Evolutionary conservation across 1,140 invertebrate genomes (phyloP), one percentile per base, ranked within the genome.

Genomic region (Aphelenchoides avenae): DNA sequence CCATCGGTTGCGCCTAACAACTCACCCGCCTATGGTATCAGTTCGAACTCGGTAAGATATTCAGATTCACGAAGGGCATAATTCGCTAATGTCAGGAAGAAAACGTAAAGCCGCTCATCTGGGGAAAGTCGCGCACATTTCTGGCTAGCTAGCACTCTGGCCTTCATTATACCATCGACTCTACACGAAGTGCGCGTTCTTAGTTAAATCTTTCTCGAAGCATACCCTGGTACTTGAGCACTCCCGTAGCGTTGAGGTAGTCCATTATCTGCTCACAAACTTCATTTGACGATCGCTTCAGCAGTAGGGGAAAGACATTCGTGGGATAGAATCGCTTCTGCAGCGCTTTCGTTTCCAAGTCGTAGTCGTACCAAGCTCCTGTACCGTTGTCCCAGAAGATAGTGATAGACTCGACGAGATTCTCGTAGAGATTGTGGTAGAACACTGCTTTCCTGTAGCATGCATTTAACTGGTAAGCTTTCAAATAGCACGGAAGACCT

Each of bases 351-450:
- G 75, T 77, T 1, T 84, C 77, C n/a, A 87, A 73, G 71, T 89
- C 88, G 69, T 86, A 91, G 77, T 94, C 90, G 51, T 89, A 80
- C 89, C 90, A 94, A 2, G 83, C 82, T 0, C 89, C 89, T 0
- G 84, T 84, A 59, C 87, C 85, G 55, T 89, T 85, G 74, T 92
- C 86, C 88, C 89, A 55, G 13, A 62, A 57, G 0, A 66, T 26
- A 6, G 62, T 13, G 37, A 63, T 63, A 11, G 47, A 29, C 36
- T 42, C n/a, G 6, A n/a, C 26, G 9, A 63, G 39, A n/a, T 51
- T 29, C 3, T 62, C 18, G 11, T 26, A 44, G 11, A 42, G 49
- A 26, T 29, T 7, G 3, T 18, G 7, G 20, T 61, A 64, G n/a
- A 44, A 93, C 0, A 92, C 78, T 0, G 91, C 33, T 20, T 56